Percentiles rank a stretch among this genome's conserved stretches.
These are phyloP conservation scores for Beris morrisii DNA, from an alignment of 2,888 invertebrate genomes.

Conservation along the genomic window DNA sequence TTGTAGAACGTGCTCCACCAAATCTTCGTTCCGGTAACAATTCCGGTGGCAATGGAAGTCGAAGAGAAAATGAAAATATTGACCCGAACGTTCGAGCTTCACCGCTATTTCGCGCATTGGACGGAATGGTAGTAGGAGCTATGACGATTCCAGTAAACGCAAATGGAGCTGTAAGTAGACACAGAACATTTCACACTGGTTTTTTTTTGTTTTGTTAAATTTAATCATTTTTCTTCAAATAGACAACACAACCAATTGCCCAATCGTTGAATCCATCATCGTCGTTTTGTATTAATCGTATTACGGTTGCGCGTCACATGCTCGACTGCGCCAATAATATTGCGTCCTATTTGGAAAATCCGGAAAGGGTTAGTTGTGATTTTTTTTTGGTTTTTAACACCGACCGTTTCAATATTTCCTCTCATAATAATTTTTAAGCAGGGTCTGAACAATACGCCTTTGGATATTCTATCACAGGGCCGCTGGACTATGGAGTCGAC, in stretches of 20 bases:
- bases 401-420: slow-evolving; percentile 1
- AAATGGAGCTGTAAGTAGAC: slow-evolving; percentile 43
- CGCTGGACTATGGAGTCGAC: slow-evolving; percentile 58
- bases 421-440: slow-evolving; percentile 33
- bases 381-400: slow-evolving; percentile 13
- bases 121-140: slow-evolving; percentile 56
- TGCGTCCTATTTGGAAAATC: slow-evolving; percentile 55
- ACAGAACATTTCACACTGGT: neutral
- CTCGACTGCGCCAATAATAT: slow-evolving; percentile 56
- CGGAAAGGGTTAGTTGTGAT: slow-evolving; percentile 46
- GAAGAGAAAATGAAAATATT: slow-evolving; percentile 52
- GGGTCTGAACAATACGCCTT: slow-evolving; percentile 54
- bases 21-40: slow-evolving; percentile 49
- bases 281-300: slow-evolving; percentile 56
- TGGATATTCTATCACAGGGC: slow-evolving; percentile 56
- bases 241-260: slow-evolving; percentile 46
- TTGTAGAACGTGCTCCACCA: slow-evolving; percentile 87
- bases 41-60: slow-evolving; percentile 49
- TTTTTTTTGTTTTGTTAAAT: neutral
- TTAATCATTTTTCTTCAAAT: slow-evolving; percentile 36
- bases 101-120: slow-evolving; percentile 52
- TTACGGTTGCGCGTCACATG: slow-evolving; percentile 56
- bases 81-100: slow-evolving; percentile 47
- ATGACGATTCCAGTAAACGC: slow-evolving; percentile 54
- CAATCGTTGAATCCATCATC: slow-evolving; percentile 54